phyloP scores from a whole-genome alignment of 2,113 vertebrate species.

The Phaethon lepturus region DNA sequence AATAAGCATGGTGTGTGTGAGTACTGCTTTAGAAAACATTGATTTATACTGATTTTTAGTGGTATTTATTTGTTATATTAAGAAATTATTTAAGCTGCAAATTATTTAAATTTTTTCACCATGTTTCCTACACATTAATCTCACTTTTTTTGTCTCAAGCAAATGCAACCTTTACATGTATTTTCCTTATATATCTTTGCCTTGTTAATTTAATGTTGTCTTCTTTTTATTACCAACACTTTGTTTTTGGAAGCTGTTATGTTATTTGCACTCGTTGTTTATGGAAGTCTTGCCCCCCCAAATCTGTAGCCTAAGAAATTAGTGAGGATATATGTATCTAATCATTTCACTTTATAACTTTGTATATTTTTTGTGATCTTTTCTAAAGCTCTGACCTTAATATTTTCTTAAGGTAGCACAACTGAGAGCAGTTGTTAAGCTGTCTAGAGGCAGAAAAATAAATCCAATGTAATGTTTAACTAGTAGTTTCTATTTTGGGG shows the following conservation, averaged over 20 bases:
- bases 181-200: not conserved
- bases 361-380: not conserved
- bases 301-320: not conserved
- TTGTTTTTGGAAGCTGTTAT: not conserved
- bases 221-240: not conserved
- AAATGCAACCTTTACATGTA: not conserved
- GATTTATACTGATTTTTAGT: not conserved
- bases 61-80: not conserved
- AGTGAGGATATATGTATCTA: not conserved
- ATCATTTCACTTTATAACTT: not conserved
- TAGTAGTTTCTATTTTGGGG: not conserved
- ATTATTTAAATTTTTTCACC: not conserved
- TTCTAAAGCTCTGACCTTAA: not conserved
- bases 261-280: not conserved
- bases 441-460: not conserved
- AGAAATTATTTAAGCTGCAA: not conserved
- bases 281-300: not conserved
- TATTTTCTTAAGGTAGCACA: not conserved
- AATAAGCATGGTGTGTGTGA: not conserved
- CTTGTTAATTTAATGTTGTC: not conserved
- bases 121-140: not conserved
- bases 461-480: not conserved
- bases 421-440: not conserved
- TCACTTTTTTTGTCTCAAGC: not conserved
- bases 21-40: not conserved